These are phyloP conservation scores for Drosophila testacea DNA, from an alignment of 2,888 invertebrate genomes.

Conservation along the genomic window DNA sequence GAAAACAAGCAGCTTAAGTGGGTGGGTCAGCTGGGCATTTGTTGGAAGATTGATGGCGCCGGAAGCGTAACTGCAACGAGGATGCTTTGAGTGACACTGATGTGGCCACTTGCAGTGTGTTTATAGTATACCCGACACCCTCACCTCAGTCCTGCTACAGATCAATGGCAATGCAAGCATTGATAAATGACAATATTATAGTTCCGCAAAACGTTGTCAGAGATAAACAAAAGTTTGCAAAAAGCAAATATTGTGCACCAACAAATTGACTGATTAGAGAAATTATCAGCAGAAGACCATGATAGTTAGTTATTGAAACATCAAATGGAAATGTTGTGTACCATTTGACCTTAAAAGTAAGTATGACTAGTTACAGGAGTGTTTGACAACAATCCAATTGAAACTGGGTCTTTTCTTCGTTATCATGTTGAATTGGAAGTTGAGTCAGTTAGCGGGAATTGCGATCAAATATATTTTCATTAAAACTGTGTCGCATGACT, in stretches of 20 bases:
- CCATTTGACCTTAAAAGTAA: conserved; percentile 38
- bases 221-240: conserved; percentile 59
- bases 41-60: conserved; percentile 68
- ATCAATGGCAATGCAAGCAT: conserved; percentile 43
- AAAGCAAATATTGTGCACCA: conserved; percentile 52
- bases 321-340: conserved; percentile 69
- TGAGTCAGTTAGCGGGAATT: conserved; percentile 28
- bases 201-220: conserved; percentile 66
- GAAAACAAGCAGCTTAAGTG: conserved; percentile 34
- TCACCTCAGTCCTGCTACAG: background rate
- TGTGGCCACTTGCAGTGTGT: conserved; percentile 53
- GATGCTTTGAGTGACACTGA: conserved; percentile 68
- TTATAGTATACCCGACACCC: conserved; percentile 2
- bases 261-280: conserved; percentile 65
- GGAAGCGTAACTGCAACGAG: conserved; percentile 60
- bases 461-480: background rate
- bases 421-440: conserved; percentile 11
- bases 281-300: conserved; percentile 65
- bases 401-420: conserved; percentile 8
- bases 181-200: conserved; percentile 66
- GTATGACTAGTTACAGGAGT: background rate
- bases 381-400: background rate
- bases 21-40: conserved; percentile 52
- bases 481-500: conserved; percentile 32
- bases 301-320: conserved; percentile 40